Evolutionary conservation across 2,888 invertebrate species (phyloP).

Genomic region (Agapetus fuscipes): DNA sequence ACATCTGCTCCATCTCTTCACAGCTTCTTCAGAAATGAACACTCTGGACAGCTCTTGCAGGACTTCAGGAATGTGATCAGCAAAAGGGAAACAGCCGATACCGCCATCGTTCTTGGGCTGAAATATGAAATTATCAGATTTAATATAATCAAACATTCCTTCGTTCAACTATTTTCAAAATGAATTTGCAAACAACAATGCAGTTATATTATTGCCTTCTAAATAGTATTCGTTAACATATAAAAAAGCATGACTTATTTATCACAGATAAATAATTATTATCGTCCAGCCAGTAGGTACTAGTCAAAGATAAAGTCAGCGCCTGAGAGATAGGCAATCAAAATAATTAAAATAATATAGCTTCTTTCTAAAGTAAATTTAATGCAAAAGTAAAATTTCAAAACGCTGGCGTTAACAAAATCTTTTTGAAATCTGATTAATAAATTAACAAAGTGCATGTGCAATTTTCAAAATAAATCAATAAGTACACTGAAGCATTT

Average conservation of each 20-base stretch:
- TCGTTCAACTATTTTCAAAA: too few species aligned
- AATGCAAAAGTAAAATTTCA: too few species aligned
- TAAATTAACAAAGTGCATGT: not conserved
- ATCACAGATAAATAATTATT: not conserved
- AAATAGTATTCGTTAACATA: not conserved
- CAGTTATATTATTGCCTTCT: too few species aligned
- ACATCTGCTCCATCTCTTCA: constrained; percentile 38
- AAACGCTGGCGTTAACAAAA: too few species aligned
- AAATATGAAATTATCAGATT: not conserved
- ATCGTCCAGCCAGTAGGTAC: not conserved
- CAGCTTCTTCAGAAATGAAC: constrained; percentile 30
- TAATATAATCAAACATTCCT: not conserved
- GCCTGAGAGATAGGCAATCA: too few species aligned
- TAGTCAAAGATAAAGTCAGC: too few species aligned
- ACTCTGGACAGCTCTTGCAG: constrained; percentile 31
- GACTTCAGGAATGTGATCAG: constrained; percentile 35
- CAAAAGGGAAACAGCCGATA: constrained; percentile 40
- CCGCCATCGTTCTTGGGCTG: constrained; percentile 35
- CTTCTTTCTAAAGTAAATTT: too few species aligned
- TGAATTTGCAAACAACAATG: too few species aligned
- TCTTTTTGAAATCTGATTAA: too few species aligned
- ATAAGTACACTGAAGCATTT: not conserved
- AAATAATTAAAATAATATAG: too few species aligned
- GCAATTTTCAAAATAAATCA: not conserved
- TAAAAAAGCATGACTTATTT: not conserved